Percentiles rank a stretch among this genome's conserved stretches.
phyloP scores from a whole-genome alignment of 2,797 vertebrate species.

The Chelon auratus region DNA sequence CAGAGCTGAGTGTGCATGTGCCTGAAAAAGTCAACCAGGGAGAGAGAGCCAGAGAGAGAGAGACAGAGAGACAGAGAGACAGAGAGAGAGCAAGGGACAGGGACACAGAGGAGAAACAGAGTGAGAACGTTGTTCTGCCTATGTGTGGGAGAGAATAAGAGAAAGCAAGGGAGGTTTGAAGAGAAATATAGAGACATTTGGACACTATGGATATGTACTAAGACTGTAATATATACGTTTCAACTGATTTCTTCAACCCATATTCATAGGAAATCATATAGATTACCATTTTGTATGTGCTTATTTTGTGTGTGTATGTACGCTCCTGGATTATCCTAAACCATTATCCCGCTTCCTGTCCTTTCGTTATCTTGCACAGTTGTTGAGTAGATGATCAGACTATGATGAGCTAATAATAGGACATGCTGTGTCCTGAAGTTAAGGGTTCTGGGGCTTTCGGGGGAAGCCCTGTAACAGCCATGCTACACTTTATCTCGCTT shows the following conservation, averaged over 20 bases:
- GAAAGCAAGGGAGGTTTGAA: neutral
- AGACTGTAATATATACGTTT: conserved; percentile 2
- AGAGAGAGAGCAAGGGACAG: conserved; percentile 5
- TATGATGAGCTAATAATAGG: conserved; percentile 23
- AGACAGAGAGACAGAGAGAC: neutral
- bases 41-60: conserved; percentile 4
- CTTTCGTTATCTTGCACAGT: conserved; percentile 45
- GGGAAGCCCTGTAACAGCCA: conserved; percentile 1
- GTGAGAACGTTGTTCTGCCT: conserved; percentile 15
- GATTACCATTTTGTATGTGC: conserved; percentile 1
- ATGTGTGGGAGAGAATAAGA: conserved; percentile 20
- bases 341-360: conserved; percentile 18
- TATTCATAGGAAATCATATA: conserved; percentile 13
- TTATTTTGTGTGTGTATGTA: neutral
- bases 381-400: conserved; percentile 16
- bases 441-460: conserved; percentile 27
- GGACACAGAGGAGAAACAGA: conserved; percentile 32
- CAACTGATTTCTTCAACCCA: conserved; percentile 7
- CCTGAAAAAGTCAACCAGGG: conserved; percentile 52
- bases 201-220: conserved; percentile 11
- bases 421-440: conserved; percentile 41
- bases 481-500: conserved; percentile 31
- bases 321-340: conserved; percentile 14
- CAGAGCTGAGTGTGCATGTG: conserved; percentile 69
- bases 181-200: conserved; percentile 44